Conservation (phyloP, 2,797 vertebrate genomes). For the Morelia viridis region DNA sequence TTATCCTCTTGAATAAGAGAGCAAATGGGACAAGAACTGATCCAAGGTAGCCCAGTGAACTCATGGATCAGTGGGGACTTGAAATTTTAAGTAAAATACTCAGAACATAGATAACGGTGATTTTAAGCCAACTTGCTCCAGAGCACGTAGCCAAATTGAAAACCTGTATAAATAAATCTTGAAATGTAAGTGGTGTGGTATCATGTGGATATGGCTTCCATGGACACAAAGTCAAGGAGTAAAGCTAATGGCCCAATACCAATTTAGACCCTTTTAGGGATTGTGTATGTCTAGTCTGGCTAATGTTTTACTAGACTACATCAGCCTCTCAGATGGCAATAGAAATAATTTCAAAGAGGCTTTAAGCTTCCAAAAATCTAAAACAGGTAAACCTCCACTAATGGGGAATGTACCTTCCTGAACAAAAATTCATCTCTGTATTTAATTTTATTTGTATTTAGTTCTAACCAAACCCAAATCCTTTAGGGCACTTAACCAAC, state of each 20-base stretch:
- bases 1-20: background rate
- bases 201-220: slow-evolving; percentile 14
- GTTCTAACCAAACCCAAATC: background rate
- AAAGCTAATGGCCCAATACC: background rate
- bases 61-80: no score
- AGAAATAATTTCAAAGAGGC: background rate
- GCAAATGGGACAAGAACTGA: no score
- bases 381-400: background rate
- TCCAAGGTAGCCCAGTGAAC: no score
- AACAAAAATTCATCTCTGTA: no score
- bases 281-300: background rate
- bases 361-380: background rate
- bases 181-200: background rate
- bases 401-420: no score
- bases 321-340: background rate
- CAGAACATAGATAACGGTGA: background rate
- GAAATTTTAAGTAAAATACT: background rate
- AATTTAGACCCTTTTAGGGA: background rate
- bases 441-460: no score
- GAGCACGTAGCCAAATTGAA: background rate
- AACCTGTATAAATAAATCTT: background rate
- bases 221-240: slow-evolving; percentile 14
- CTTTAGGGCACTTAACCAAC: background rate
- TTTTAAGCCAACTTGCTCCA: background rate
- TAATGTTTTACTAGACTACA: background rate